phyloP scores from a whole-genome alignment of 2,113 vertebrate species.

The Pelmatolapia mariae region DNA sequence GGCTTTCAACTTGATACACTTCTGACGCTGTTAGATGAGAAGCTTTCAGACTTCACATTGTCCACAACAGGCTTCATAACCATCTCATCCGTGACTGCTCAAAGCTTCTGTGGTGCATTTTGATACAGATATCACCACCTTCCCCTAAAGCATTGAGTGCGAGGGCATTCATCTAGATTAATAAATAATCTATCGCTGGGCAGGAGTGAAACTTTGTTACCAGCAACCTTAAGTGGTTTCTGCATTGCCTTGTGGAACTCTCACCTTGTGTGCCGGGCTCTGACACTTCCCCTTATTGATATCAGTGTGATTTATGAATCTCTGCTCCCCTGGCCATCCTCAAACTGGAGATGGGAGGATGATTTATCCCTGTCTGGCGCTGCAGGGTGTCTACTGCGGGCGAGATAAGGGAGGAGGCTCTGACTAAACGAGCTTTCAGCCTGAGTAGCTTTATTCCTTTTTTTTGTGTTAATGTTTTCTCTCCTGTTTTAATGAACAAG shows the following conservation, averaged over 20 bases:
- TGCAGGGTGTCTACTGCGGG: slow-evolving; percentile 14
- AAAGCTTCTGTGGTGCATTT: not conserved
- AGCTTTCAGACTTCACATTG: not conserved
- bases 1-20: not conserved
- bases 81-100: slow-evolving; percentile 11
- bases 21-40: not conserved
- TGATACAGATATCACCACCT: slow-evolving; percentile 32
- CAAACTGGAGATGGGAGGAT: slow-evolving; percentile 45
- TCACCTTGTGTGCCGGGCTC: slow-evolving; percentile 35
- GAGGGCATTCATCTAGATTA: slow-evolving; percentile 42
- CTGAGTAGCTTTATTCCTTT: not conserved
- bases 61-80: not conserved
- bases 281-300: slow-evolving; percentile 67
- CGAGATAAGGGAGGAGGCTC: slow-evolving; percentile 6
- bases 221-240: slow-evolving; percentile 49
- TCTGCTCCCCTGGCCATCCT: slow-evolving; percentile 34
- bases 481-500: slow-evolving; percentile 15
- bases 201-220: slow-evolving; percentile 58
- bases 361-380: slow-evolving; percentile 50
- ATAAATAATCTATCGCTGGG: slow-evolving; percentile 47
- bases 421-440: not conserved
- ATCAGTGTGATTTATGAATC: slow-evolving; percentile 66
- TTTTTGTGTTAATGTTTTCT: not conserved
- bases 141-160: not conserved
- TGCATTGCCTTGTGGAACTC: slow-evolving; percentile 25